Conservation (phyloP, 2,888 invertebrate genomes). For the Timandra comae region DNA sequence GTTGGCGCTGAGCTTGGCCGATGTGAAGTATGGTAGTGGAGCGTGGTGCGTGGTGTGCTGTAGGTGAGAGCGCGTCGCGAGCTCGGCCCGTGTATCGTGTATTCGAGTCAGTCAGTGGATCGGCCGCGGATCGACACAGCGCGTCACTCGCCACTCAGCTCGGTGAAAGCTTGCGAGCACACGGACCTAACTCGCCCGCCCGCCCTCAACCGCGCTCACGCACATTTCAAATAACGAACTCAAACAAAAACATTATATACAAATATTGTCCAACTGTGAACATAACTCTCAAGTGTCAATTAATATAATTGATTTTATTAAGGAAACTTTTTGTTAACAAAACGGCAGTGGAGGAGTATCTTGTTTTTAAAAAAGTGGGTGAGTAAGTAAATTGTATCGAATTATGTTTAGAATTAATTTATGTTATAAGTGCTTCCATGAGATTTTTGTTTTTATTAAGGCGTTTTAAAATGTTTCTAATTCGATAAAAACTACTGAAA, state of each 20-base stretch:
- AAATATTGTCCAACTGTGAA: background rate
- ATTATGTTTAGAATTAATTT: no score
- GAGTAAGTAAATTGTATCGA: constrained; percentile 42
- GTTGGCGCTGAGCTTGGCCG: constrained; percentile 7
- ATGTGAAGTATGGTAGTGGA: no score
- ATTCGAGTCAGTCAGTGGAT: constrained; percentile 41
- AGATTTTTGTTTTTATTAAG: no score
- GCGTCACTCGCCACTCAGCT: constrained; percentile 32
- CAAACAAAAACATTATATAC: no score
- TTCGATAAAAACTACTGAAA: no score
- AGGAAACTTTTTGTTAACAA: constrained; percentile 30
- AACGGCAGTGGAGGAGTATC: constrained; percentile 30
- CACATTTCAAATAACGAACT: no score
- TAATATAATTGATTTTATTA: background rate
- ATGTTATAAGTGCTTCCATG: no score
- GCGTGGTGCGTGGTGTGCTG: constrained; percentile 19
- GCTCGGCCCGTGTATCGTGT: constrained; percentile 16
- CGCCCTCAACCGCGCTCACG: constrained; percentile 27
- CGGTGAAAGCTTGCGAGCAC: constrained; percentile 30
- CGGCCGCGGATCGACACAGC: constrained; percentile 32
- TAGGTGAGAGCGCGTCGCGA: constrained; percentile 15
- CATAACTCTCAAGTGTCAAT: background rate
- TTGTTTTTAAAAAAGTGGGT: constrained; percentile 61
- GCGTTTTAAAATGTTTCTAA: no score
- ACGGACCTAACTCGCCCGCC: constrained; percentile 36